A percentile compares a stretch with the other conserved stretches of the same genome.
Conservation (phyloP, 1,140 invertebrate species). For the Drosophila pseudoananassae region DNA sequence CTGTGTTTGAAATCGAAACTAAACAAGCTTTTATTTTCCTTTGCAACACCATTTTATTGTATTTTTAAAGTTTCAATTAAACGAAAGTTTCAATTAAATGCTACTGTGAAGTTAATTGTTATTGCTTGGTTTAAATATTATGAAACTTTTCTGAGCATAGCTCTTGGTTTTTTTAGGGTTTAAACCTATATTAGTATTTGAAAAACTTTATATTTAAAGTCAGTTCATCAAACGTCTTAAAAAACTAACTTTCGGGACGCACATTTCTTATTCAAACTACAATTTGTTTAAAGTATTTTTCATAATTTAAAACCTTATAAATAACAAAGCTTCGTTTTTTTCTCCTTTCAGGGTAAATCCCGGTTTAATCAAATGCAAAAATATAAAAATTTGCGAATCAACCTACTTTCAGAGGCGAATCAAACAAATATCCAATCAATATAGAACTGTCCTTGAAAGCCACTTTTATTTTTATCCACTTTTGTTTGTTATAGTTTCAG, state of each 20-base stretch:
- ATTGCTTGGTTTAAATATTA: not conserved
- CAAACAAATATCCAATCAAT: slow-evolving; percentile 36
- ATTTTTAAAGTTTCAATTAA: not conserved
- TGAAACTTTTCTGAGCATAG: not conserved
- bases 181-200: too few species aligned
- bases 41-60: not conserved
- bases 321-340: not conserved
- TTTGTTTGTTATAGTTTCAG: slow-evolving; percentile 13
- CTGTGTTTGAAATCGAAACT: not conserved
- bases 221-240: not conserved
- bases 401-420: slow-evolving; percentile 27
- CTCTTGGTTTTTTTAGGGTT: not conserved
- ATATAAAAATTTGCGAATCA: slow-evolving; percentile 6
- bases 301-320: too few species aligned
- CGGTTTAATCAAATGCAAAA: slow-evolving; percentile 8
- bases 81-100: not conserved
- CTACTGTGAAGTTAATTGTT: not conserved
- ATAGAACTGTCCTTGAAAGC: slow-evolving; percentile 34
- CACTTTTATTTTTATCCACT: not conserved
- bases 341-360: slow-evolving; percentile 2
- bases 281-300: not conserved
- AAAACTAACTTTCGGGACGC: not conserved
- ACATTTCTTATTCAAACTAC: not conserved
- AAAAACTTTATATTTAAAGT: too few species aligned
- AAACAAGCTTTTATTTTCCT: not conserved